A percentile compares a stretch with the other conserved stretches of the same genome.
These are phyloP conservation scores for Leptopilina drosophilae DNA, from an alignment of 2,888 invertebrate species.

Conservation along the genomic window DNA sequence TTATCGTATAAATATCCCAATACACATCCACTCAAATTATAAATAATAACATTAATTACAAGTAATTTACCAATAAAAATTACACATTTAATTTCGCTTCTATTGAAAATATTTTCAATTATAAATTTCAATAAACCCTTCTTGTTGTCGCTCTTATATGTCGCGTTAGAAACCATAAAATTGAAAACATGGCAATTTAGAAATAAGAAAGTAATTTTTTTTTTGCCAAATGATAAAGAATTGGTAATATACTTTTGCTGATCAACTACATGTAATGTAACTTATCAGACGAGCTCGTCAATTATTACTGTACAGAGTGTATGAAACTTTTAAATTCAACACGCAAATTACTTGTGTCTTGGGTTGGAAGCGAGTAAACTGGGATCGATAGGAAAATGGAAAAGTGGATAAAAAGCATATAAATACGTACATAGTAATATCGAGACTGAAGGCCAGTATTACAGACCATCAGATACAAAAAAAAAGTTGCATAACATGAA, in stretches of 20 bases:
- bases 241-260: too few relatives aligned
- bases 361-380: background rate
- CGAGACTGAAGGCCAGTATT: slow-evolving; percentile 22
- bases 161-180: too few relatives aligned
- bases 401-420: background rate
- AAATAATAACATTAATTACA: background rate
- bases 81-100: too few relatives aligned
- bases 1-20: background rate
- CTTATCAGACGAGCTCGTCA: slow-evolving; percentile 14
- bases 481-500: slow-evolving; percentile 60
- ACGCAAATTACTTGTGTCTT: slow-evolving; percentile 15
- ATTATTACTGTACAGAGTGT: background rate
- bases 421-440: background rate
- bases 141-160: too few relatives aligned
- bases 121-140: too few relatives aligned
- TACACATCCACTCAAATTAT: background rate
- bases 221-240: too few relatives aligned
- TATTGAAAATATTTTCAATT: too few relatives aligned
- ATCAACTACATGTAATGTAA: background rate
- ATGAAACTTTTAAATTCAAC: slow-evolving; percentile 15
- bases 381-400: background rate
- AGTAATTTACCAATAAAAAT: too few relatives aligned
- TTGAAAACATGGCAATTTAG: too few relatives aligned
- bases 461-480: slow-evolving; percentile 44
- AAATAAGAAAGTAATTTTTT: too few relatives aligned